Evolutionary conservation across 2,113 vertebrate species (phyloP), one percentile per base, ranked within the genome.

Genomic region (Barbus barbus): DNA sequence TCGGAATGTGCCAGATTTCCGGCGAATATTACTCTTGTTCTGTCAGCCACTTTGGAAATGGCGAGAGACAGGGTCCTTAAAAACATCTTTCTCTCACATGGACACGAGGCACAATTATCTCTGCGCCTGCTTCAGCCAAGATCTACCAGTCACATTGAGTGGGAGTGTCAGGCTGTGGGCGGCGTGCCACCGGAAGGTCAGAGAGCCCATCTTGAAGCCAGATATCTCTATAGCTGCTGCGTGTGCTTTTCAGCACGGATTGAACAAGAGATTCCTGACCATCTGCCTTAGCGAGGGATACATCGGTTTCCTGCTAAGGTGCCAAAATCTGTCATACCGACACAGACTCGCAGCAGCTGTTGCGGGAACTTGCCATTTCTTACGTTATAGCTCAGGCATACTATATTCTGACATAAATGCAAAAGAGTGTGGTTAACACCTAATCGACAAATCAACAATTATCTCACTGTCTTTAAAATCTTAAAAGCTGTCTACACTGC

Each of bases 31-130:
- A 90, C 90, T 90, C 93, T 91, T 91, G 90, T 92, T 94, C 89
- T 92, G 91, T 93, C 89, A 91, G 83, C 88, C 85, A 90, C 86
- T 79, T 86, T 73, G 85, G 89, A 93, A 90, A 91, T 91, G 88
- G 89, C 72, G 84, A 86, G 91, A 90, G 92, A 94, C 93, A 94
- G 93, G 93, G 91, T 94, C 91, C 92, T 94, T 91, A 92, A 93
- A 91, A 93, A 93, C 91, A 93, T 93, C 91, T 92, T 90, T 86
- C 89, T 92, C 89, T 86, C 90, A 91, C 92, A 93, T 92, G 90
- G 94, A 93, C 93, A 91, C 86, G 88, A 92, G 85, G 90, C 87
- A 84, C 92, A 95, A 94, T 95, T 94, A 94, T 91, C 92, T 87
- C 90, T 92, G 91, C 91, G 89, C 90, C 78, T 83, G 86, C 89